Percentiles rank a stretch among this genome's conserved stretches.
Evolutionary conservation across 2,797 vertebrate genomes (phyloP).

Genomic region (Falco concolor): DNA sequence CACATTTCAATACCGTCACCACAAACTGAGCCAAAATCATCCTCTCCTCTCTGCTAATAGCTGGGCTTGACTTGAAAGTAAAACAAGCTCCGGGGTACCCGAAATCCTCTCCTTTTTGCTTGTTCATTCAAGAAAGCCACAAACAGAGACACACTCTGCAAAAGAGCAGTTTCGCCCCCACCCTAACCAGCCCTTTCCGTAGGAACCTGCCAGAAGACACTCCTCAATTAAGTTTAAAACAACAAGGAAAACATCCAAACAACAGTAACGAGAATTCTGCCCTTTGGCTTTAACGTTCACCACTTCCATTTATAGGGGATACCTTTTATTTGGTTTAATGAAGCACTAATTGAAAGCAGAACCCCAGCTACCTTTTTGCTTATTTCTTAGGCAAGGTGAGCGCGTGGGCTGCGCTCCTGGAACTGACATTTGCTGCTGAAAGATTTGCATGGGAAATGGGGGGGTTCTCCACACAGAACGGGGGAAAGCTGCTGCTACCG

Average conservation of each 20-base stretch:
- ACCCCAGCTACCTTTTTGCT: neutral
- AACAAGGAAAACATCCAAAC: constrained; percentile 18
- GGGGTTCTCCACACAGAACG: neutral
- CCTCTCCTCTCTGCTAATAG: neutral
- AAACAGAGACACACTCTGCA: neutral
- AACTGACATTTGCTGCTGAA: neutral
- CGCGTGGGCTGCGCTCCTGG: neutral
- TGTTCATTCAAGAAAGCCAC: constrained; percentile 45
- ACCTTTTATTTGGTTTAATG: constrained; percentile 29
- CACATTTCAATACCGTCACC: constrained; percentile 23
- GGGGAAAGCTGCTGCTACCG: neutral
- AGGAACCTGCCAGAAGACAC: constrained; percentile 47
- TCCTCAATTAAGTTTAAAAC: constrained; percentile 27
- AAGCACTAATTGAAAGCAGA: constrained; percentile 2
- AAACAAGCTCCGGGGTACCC: constrained; percentile 45
- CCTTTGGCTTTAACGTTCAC: constrained; percentile 43
- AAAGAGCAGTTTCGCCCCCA: constrained; percentile 57
- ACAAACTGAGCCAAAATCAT: neutral
- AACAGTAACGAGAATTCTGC: constrained; percentile 26
- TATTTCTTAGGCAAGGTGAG: neutral
- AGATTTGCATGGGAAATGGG: neutral
- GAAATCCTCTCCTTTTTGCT: constrained; percentile 27
- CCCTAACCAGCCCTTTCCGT: constrained; percentile 56
- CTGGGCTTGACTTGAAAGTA: neutral
- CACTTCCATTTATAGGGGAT: neutral